Conservation (phyloP, 2,113 vertebrate genomes). For the Pomatostomus ruficeps region DNA sequence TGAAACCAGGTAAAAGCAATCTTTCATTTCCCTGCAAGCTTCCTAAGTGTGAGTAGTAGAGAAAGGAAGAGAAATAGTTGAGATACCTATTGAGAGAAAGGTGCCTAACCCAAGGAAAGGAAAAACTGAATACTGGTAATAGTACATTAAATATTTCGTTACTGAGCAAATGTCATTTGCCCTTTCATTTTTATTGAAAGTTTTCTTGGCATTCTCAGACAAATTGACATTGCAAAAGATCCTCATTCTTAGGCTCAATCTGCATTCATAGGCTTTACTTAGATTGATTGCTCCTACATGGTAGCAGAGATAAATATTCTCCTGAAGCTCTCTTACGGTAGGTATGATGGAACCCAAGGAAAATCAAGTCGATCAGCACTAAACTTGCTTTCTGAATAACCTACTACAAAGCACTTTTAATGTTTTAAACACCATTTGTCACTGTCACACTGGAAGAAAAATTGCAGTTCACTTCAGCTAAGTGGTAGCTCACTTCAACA, state of each 20-base stretch:
- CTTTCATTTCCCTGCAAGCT: background rate
- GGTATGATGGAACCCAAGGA: background rate
- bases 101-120: background rate
- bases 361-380: constrained; percentile 23
- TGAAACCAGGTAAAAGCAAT: background rate
- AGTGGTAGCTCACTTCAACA: constrained; percentile 33
- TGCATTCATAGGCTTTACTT: constrained; percentile 9
- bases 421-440: constrained; percentile 37
- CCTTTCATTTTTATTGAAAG: background rate
- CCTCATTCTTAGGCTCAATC: background rate
- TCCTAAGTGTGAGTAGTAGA: background rate
- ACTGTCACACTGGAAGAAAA: constrained; percentile 38
- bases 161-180: background rate
- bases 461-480: constrained; percentile 19
- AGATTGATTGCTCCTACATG: background rate
- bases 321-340: background rate
- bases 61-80: background rate
- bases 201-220: background rate
- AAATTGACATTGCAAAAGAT: background rate
- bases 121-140: background rate
- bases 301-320: constrained; percentile 25
- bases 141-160: background rate
- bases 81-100: background rate
- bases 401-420: constrained; percentile 12
- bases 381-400: background rate